Evolutionary conservation across 1,140 invertebrate species (phyloP).

Genomic region (Bombus fervidus): DNA sequence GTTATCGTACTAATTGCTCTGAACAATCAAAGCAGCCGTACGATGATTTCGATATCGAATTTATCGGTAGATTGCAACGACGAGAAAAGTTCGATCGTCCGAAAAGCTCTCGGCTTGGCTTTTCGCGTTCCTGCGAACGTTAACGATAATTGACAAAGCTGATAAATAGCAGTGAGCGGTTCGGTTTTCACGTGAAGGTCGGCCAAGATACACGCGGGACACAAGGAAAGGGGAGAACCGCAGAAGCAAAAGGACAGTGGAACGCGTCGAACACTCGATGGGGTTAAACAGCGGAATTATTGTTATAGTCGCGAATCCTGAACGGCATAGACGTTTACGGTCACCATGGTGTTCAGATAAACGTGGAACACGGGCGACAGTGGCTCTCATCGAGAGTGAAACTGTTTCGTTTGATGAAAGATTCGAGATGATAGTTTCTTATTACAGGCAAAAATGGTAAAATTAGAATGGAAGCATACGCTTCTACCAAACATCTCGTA

Average conservation of each 20-base stretch:
- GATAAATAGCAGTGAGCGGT: not conserved
- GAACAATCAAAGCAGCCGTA: not conserved
- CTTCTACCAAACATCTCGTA: too few relatives aligned
- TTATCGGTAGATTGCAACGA: not conserved
- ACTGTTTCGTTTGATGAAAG: not conserved
- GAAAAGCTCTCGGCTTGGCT: not conserved
- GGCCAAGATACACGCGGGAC: not conserved
- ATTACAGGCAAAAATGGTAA: too few relatives aligned
- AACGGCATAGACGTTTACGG: constrained; percentile 40
- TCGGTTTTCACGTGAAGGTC: not conserved
- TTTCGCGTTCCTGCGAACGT: too few relatives aligned
- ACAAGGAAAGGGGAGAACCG: not conserved
- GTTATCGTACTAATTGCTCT: not conserved
- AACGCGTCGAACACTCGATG: constrained; percentile 2
- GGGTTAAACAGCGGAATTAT: constrained; percentile 56
- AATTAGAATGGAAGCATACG: too few relatives aligned
- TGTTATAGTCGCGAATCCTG: constrained; percentile 46
- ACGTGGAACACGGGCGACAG: constrained; percentile 12
- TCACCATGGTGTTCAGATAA: constrained; percentile 41
- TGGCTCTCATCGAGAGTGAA: constrained; percentile 7
- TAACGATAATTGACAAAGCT: constrained; percentile 7
- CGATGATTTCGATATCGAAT: constrained; percentile 20
- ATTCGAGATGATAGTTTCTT: too few relatives aligned
- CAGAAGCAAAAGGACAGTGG: not conserved
- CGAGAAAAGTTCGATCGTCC: not conserved